Base-by-base conservation (phyloP, 1,140 invertebrate genomes). In the Bombus confusus region DNA sequence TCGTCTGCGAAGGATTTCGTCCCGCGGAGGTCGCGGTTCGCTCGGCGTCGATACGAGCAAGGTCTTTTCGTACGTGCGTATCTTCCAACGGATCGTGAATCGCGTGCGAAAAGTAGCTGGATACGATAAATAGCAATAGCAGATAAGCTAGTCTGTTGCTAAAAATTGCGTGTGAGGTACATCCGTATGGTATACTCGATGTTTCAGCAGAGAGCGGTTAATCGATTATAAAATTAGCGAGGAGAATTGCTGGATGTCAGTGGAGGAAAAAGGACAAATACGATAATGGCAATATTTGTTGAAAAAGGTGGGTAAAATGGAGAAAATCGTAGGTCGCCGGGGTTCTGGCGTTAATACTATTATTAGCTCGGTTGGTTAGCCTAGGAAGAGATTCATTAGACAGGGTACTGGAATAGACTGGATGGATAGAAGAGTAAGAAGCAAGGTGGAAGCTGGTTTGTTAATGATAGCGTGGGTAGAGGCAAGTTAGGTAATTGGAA, bases 401-500 rank as follows among this genome's bases (percentile, higher is more conserved):
- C 34, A 15, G 37, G 28, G 37, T 41, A 39, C 39, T 41, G 68
- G 25, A 71, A 39, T 39, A 39, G 68, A 28, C 22, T 28, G 25
- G 68, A 25, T 28, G 68, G 37, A 37, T 25, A 37, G 47, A 52
- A 52, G 0, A 2, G 47, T 52, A 22, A 52, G 47, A 52, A 52
- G 47, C 47, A 37, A 71, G 37, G 37, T 39, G 25, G 68, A 71
- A 71, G 68, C 68, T 69, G 10, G 68, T 41, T 28, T 13, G 37
- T 39, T 71, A 71, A 71, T 71, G 68, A 71, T 71, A 71, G 25
- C 68, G 68, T 71, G 37, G 68, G 25, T 28, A 39, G 59, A 62
- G 37, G 25, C 28, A 15, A 28, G 37, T 39, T 39, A 41, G 37
- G 34, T 71, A 71, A 39, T 39, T 71, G 68, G 68, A 71, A 71